Conservation (phyloP, 1,140 invertebrate species). For the Apis cerana region DNA sequence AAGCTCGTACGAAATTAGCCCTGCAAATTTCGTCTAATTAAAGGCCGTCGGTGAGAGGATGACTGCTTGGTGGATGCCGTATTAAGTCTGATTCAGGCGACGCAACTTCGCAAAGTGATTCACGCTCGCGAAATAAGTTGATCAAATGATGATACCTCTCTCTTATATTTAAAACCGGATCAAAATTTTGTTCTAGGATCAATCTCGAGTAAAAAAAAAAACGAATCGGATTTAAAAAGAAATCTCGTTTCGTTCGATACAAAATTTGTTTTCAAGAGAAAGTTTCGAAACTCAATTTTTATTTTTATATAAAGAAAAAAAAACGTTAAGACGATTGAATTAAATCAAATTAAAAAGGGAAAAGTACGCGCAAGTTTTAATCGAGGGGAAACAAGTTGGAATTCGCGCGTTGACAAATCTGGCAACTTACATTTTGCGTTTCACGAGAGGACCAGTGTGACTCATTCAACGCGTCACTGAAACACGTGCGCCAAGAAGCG, state of each 20-base stretch:
- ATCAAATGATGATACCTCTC: neutral
- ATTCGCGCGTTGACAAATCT: slow-evolving; percentile 22
- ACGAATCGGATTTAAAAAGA: too few relatives aligned
- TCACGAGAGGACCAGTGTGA: slow-evolving; percentile 18
- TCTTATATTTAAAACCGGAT: neutral
- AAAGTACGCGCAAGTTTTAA: too few relatives aligned
- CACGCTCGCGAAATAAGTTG: neutral
- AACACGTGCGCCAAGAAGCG: slow-evolving; percentile 32
- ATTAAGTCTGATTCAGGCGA: slow-evolving; percentile 40
- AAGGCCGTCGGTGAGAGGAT: slow-evolving; percentile 54
- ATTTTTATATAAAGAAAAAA: too few relatives aligned
- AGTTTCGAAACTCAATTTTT: too few relatives aligned
- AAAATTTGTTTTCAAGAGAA: too few relatives aligned
- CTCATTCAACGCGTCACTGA: slow-evolving; percentile 27
- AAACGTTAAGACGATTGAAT: too few relatives aligned
- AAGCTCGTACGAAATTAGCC: slow-evolving; percentile 65
- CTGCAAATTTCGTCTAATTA: slow-evolving; percentile 73
- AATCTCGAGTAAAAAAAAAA: too few relatives aligned
- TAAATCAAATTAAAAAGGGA: too few relatives aligned
- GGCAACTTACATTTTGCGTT: slow-evolving; percentile 15
- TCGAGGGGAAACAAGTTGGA: neutral
- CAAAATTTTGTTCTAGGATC: too few relatives aligned
- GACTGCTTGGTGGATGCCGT: slow-evolving; percentile 5
- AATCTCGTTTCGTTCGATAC: too few relatives aligned
- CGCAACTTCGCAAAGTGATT: slow-evolving; percentile 10